Evolutionary conservation across 2,888 invertebrate genomes (phyloP).

Genomic region (Scaptomyza cyrtandrae): DNA sequence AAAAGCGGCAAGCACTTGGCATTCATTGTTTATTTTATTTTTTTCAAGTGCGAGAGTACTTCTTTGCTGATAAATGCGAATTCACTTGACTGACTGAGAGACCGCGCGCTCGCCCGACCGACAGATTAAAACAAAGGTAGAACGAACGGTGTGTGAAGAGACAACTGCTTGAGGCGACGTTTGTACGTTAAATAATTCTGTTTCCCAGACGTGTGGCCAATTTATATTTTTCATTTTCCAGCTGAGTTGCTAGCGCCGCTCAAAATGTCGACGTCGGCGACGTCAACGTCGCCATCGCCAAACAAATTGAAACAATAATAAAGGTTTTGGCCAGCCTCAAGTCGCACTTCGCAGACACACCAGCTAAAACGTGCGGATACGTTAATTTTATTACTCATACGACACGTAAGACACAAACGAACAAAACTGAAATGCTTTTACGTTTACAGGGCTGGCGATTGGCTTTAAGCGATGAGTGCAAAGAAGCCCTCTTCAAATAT

Average conservation of each 20-base stretch:
- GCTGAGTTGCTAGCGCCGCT: slow-evolving; percentile 78
- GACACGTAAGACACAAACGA: slow-evolving; percentile 42
- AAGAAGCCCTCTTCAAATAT: background rate
- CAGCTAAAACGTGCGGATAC: slow-evolving; percentile 40
- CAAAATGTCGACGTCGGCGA: slow-evolving; percentile 40
- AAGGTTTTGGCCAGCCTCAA: slow-evolving; percentile 56
- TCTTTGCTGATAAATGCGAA: slow-evolving; percentile 8
- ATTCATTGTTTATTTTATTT: slow-evolving; percentile 29
- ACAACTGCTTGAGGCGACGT: slow-evolving; percentile 65
- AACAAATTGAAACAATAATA: slow-evolving; percentile 67
- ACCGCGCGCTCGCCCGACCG: background rate
- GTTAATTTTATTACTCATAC: slow-evolving; percentile 75
- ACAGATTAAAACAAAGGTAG: background rate
- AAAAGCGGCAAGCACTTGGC: slow-evolving; percentile 40
- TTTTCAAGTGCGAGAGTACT: background rate
- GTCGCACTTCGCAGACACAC: slow-evolving; percentile 54
- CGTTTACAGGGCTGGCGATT: slow-evolving; percentile 44
- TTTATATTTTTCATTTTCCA: slow-evolving; percentile 83
- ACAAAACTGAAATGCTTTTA: slow-evolving; percentile 17
- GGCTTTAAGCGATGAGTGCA: background rate
- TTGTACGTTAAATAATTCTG: slow-evolving; percentile 78
- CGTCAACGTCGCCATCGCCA: slow-evolving; percentile 15
- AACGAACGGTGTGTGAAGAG: slow-evolving; percentile 34
- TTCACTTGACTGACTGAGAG: background rate
- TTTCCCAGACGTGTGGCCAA: slow-evolving; percentile 78